These are phyloP conservation scores for Sebastes kiyomatsui DNA, from an alignment of 2,797 vertebrate species.

Conservation along the genomic window DNA sequence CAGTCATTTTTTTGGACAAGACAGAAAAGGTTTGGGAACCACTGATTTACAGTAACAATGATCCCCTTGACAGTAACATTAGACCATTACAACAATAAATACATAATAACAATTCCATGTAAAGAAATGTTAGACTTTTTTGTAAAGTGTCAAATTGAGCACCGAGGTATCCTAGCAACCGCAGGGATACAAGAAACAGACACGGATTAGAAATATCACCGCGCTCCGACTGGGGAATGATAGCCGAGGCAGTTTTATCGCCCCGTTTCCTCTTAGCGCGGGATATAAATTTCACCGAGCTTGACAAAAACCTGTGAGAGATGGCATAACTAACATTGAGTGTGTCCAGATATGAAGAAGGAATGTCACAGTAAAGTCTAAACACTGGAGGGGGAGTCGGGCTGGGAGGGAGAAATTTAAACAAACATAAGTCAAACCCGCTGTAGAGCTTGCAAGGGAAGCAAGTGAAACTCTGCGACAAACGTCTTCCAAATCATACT, in stretches of 20 bases:
- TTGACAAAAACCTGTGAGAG: constrained; percentile 55
- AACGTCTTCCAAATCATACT: constrained; percentile 18
- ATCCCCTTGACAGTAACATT: constrained; percentile 37
- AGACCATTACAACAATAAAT: constrained; percentile 24
- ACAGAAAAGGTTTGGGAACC: constrained; percentile 23
- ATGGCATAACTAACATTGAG: constrained; percentile 37
- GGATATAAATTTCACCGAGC: constrained; percentile 42
- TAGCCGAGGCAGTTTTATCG: constrained; percentile 10
- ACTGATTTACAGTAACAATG: constrained; percentile 37
- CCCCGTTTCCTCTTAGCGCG: constrained; percentile 22
- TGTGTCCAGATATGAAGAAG: constrained; percentile 61
- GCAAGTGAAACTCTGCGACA: constrained; percentile 3
- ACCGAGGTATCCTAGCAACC: constrained; percentile 32
- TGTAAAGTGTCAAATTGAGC: constrained; percentile 33
- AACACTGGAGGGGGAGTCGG: constrained; percentile 60
- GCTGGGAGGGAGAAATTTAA: constrained; percentile 56
- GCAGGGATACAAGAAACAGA: constrained; percentile 49
- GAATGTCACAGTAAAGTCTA: constrained; percentile 65
- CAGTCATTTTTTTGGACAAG: background rate
- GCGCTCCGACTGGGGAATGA: constrained; percentile 9
- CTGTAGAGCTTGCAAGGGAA: constrained; percentile 14
- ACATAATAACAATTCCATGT: constrained; percentile 17
- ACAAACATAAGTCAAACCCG: constrained; percentile 64
- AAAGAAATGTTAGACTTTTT: constrained; percentile 10
- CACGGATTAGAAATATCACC: constrained; percentile 26